Conservation (phyloP, 2,888 invertebrate genomes). For the Tetheella fluctuosa region DNA sequence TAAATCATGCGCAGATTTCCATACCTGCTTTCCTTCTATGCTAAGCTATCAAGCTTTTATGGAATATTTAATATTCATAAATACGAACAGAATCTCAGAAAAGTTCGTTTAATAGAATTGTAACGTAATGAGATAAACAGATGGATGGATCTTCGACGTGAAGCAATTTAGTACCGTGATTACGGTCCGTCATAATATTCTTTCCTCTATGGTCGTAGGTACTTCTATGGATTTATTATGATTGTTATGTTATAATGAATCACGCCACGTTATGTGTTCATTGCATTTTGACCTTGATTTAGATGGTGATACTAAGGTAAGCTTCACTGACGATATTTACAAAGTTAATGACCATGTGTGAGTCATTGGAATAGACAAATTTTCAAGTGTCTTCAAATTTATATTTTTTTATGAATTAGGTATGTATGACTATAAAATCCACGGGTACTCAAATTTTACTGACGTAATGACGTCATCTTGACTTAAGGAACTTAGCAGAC, state of each 20-base stretch:
- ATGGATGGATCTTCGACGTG: conserved; percentile 3
- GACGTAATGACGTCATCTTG: too few species aligned
- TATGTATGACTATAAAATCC: too few species aligned
- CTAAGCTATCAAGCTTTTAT: too few species aligned
- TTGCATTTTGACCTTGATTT: conserved; percentile 17
- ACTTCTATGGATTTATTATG: conserved; percentile 12
- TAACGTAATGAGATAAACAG: neutral
- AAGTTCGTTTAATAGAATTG: neutral
- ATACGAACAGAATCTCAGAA: neutral
- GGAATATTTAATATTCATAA: neutral
- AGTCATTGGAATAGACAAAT: conserved; percentile 3
- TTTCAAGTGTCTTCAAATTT: neutral
- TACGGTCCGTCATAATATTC: neutral
- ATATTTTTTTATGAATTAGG: neutral
- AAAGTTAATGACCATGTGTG: neutral
- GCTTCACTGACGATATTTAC: neutral
- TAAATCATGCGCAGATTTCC: too few species aligned
- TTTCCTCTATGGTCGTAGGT: too few species aligned
- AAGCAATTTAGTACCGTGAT: neutral
- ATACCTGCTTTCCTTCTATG: too few species aligned
- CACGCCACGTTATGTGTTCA: conserved; percentile 15
- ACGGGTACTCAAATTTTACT: too few species aligned
- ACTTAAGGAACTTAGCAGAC: too few species aligned
- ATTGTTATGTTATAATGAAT: conserved; percentile 16
- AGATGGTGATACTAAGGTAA: neutral